Conservation (phyloP, 37 sponge, comb jelly and placozoan genomes). For the Diacarnus erythraeanus region DNA sequence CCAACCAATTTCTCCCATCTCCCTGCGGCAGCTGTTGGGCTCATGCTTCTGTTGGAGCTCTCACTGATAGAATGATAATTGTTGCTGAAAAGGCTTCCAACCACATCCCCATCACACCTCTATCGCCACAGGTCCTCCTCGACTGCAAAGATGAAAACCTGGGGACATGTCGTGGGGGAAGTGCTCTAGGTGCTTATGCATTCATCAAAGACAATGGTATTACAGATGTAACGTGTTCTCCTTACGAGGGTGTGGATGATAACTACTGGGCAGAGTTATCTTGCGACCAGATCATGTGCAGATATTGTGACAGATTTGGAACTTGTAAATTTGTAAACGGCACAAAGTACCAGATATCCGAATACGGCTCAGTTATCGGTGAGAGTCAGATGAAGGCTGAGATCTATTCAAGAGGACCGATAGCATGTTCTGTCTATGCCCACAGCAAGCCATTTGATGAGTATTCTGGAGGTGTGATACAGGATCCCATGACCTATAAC, state of each 20-base stretch:
- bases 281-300: constrained; percentile 60
- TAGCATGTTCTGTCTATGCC: constrained; percentile 83
- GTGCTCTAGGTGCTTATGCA: constrained; percentile 67
- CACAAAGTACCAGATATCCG: constrained; percentile 36
- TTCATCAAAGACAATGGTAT: constrained; percentile 74
- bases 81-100: constrained; percentile 20
- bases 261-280: constrained; percentile 71
- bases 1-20: constrained; percentile 74
- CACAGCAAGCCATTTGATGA: constrained; percentile 61
- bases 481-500: constrained; percentile 54
- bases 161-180: constrained; percentile 61
- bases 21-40: constrained; percentile 89
- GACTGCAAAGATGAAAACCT: constrained; percentile 35
- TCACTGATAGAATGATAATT: constrained; percentile 78
- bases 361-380: constrained; percentile 65
- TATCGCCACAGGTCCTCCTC: constrained; percentile 75
- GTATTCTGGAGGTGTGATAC: constrained; percentile 63
- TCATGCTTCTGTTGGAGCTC: constrained; percentile 67
- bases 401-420: constrained; percentile 74
- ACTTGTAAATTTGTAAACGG: constrained; percentile 53
- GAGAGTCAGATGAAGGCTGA: constrained; percentile 77
- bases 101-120: constrained; percentile 2
- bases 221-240: constrained; percentile 81
- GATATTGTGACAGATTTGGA: constrained; percentile 53
- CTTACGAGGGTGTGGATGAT: constrained; percentile 57